Base-by-base conservation (phyloP, 2,113 vertebrate genomes). In the Muntiacus reevesi region DNA sequence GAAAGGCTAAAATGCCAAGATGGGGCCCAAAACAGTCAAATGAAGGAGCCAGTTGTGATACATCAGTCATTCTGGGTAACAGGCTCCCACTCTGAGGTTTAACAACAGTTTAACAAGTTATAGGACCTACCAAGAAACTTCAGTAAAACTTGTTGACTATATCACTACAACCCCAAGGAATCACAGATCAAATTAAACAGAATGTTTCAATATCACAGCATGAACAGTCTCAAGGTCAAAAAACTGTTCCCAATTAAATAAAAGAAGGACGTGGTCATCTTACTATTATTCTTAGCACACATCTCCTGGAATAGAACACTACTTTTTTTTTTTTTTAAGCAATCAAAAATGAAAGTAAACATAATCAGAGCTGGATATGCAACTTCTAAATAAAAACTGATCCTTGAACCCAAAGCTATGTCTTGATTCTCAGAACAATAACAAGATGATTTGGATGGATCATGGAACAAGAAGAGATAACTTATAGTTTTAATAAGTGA, bases 331-430 rank as follows among this genome's bases (percentile, higher is more conserved):
- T 7, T 60, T 76, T 88, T 71, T 21, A 95, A 54, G 11, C 67
- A 94, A 89, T 89, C 30, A 92, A 93, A 96, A 96, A 30, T 74
- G 84, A 95, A 88, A 64, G 2, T 16, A 67, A 92, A 54, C 7
- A 82, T 87, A 83, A 78, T 47, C 10, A 78, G 27, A 92, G 10
- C 10, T 78, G 5, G 4, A 45, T 91, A 57, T 33, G 5, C 76
- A 59, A 91, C 7, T 91, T 94, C 17, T 91, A 57, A 89, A 64
- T 91, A 89, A 91, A 97, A 97, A 71, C 16, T 16, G 28, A 54
- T 59, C 23, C 36, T 85, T 43, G 21, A 78, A 92, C 12, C 16
- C 1, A 84, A 21, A 64, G 8, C 64, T 93, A 12, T 82, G 21
- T 57, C 54, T 71, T 45, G 15, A 71, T 57, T 92, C 4, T 74